Conservation (phyloP, 2,888 invertebrate genomes). For the Aelia acuminata region DNA sequence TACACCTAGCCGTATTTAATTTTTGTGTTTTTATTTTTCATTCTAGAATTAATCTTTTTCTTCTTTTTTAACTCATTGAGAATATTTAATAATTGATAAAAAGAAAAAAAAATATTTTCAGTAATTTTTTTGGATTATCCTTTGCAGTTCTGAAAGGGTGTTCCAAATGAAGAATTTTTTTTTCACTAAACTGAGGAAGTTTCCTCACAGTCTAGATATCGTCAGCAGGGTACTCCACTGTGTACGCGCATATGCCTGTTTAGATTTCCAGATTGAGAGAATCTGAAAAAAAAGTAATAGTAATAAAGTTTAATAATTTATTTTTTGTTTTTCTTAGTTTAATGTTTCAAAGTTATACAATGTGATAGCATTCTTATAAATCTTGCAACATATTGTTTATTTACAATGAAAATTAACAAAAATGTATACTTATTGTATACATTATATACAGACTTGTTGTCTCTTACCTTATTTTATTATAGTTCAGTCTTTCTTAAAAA, state of each 20-base stretch:
- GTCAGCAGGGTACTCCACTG: slow-evolving; percentile 75
- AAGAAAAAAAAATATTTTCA: background rate
- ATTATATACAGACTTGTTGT: too few relatives aligned
- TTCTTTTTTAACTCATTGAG: background rate
- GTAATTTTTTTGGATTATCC: background rate
- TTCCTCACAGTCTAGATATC: slow-evolving; percentile 40
- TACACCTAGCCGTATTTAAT: slow-evolving; percentile 16
- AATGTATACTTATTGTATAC: too few relatives aligned
- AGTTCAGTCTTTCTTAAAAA: too few relatives aligned
- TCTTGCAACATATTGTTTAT: too few relatives aligned
- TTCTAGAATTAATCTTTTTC: background rate
- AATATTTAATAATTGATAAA: background rate
- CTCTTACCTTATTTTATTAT: too few relatives aligned
- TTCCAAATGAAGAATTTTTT: background rate
- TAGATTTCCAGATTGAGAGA: slow-evolving; percentile 98
- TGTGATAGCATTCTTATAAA: too few relatives aligned
- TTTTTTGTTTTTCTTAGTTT: too few relatives aligned
- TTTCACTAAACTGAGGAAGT: slow-evolving; percentile 22
- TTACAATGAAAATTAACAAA: too few relatives aligned
- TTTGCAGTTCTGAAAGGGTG: slow-evolving; percentile 19
- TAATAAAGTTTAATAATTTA: background rate
- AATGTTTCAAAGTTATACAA: background rate
- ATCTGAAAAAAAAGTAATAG: slow-evolving; percentile 69
- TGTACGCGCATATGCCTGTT: slow-evolving; percentile 99
- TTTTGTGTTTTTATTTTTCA: background rate